Evolutionary conservation across 1,140 invertebrate species (phyloP).

Genomic region (Drosophila bocki): DNA sequence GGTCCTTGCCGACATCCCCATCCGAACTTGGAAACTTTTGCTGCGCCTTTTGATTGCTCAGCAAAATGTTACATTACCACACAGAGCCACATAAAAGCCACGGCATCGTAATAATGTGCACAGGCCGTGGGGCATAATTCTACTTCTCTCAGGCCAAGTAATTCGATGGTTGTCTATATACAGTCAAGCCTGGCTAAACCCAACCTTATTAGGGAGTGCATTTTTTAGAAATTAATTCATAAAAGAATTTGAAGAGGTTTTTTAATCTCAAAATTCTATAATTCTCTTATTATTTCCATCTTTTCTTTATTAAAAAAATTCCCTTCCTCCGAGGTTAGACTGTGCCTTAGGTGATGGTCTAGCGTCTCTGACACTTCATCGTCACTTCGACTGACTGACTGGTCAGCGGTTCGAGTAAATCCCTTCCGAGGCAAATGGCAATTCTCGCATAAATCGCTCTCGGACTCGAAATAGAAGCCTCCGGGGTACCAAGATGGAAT

Average conservation of each 20-base stretch:
- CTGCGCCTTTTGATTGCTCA: slow-evolving; percentile 60
- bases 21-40: slow-evolving; percentile 31
- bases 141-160: slow-evolving; percentile 12
- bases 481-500: slow-evolving; percentile 5
- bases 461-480: slow-evolving; percentile 13
- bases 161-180: slow-evolving; percentile 22
- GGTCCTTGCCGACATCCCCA: slow-evolving; percentile 17
- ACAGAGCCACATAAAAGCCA: slow-evolving; percentile 48
- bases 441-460: slow-evolving; percentile 52
- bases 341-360: neutral
- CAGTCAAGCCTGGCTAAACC: slow-evolving; percentile 5
- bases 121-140: slow-evolving; percentile 41
- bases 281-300: too few relatives aligned
- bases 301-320: neutral
- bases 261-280: too few relatives aligned
- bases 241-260: neutral
- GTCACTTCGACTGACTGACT: slow-evolving; percentile 7
- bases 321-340: neutral
- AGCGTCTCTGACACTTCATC: slow-evolving; percentile 8
- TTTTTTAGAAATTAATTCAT: neutral
- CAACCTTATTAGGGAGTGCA: neutral
- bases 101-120: slow-evolving; percentile 40
- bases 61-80: slow-evolving; percentile 63
- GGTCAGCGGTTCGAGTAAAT: slow-evolving; percentile 42
- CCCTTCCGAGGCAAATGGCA: slow-evolving; percentile 20